Evolutionary conservation across 2,888 invertebrate genomes (phyloP).

Genomic region (Hydropsyche betteni): DNA sequence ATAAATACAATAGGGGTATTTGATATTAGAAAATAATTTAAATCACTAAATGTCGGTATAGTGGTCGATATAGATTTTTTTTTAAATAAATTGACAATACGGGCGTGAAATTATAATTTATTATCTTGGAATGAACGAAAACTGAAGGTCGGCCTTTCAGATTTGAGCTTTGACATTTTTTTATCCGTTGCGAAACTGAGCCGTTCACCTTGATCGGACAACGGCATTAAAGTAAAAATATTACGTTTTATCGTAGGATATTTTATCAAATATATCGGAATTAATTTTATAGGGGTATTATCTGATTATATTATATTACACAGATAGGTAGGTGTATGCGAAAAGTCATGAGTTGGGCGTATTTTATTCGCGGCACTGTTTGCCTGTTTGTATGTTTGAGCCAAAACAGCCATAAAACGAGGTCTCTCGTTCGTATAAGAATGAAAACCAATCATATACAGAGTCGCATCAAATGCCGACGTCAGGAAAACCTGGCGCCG

Average conservation of each 20-base stretch:
- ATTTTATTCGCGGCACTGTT: background rate
- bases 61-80: background rate
- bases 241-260: background rate
- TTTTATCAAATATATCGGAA: conserved; percentile 8
- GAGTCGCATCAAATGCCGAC: conserved; percentile 10
- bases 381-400: conserved; percentile 26
- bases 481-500: conserved; percentile 31
- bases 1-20: too few species aligned
- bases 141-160: conserved; percentile 13
- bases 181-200: background rate
- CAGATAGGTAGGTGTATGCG: too few species aligned
- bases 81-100: background rate
- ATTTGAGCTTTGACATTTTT: conserved; percentile 21
- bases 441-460: conserved; percentile 43
- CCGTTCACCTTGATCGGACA: too few species aligned
- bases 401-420: conserved; percentile 49
- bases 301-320: too few species aligned
- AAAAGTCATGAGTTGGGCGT: background rate
- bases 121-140: conserved; percentile 1
- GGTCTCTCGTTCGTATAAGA: conserved; percentile 43
- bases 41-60: background rate
- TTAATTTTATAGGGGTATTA: conserved; percentile 16
- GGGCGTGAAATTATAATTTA: conserved; percentile 20
- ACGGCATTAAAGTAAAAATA: too few species aligned
- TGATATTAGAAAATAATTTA: too few species aligned